Evolutionary conservation across 2,113 vertebrate species (phyloP), one percentile per base, ranked within the genome.

Genomic region (Eudorcas thomsonii): DNA sequence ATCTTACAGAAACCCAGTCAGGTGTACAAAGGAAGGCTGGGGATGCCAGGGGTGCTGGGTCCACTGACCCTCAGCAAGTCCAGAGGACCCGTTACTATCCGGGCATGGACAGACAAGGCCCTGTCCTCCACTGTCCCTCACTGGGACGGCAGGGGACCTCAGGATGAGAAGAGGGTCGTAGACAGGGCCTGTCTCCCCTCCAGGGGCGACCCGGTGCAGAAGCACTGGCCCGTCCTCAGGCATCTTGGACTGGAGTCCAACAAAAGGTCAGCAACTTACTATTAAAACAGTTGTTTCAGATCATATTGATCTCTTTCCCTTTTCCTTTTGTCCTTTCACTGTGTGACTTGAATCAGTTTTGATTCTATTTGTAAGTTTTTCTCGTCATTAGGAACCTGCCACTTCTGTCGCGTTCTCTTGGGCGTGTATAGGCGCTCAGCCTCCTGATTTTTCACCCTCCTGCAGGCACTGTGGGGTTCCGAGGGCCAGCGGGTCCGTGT

Each of bases 261-360:
- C 96, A 96, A 96, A 98, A 98, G 97, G 98, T 96, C 98, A 98
- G 98, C 98, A 98, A 97, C 97, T 98, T 98, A 95, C 96, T 98
- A 81, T 98, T 98, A 67, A 96, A 98, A 97, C 74, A 96, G 89
- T 96, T 94, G 96, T 99, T 98, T 99, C 98, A 48, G 99, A 99
- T 99, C 99, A 99, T 99, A 99, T 99, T 99, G 99, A 99, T 99
- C 99, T 99, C 99, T 98, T 98, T 98, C 98, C 98, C 98, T 98
- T 98, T 98, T 98, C 97, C 94, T 98, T 98, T 98, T 94, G 95
- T 95, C 95, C 78, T 97, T 85, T 96, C 97, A 88, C 95, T 90
- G 93, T 99, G 95, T 98, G 98, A 99, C 99, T 99, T 99, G 99
- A 99, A 99, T 99, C 99, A 98, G 98, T 98, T 99, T 99, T 98